Conservation (phyloP, 2,888 invertebrate genomes). For the Polydrusus pterygomalis region DNA sequence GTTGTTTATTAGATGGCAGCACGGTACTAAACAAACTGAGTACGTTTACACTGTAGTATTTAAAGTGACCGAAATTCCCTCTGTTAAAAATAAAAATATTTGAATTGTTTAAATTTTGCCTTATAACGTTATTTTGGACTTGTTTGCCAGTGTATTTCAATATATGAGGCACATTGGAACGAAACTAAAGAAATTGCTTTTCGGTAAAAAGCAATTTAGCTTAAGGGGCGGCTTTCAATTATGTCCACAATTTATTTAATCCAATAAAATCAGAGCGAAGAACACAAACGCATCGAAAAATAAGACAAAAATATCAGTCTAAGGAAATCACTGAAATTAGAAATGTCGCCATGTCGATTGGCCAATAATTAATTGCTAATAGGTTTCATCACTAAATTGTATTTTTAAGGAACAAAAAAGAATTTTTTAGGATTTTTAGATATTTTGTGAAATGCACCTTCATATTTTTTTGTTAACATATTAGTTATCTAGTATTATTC, state of each 20-base stretch:
- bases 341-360: not conserved
- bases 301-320: not conserved
- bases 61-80: not conserved
- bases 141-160: constrained; percentile 37
- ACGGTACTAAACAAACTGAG: no score
- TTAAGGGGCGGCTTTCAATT: constrained; percentile 43
- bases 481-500: no score
- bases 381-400: no score
- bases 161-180: constrained; percentile 26
- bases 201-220: constrained; percentile 41
- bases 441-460: no score
- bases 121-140: constrained; percentile 24
- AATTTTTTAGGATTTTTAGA: no score
- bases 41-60: no score
- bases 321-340: not conserved
- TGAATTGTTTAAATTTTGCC: constrained; percentile 24
- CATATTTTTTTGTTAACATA: no score
- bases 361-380: not conserved
- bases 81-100: not conserved
- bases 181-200: constrained; percentile 46
- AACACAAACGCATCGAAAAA: not conserved
- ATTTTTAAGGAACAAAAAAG: not conserved
- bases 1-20: no score
- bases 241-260: constrained; percentile 38
- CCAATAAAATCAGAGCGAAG: constrained; percentile 27